Conservation (phyloP, 2,797 vertebrate species). For the Chelon labrosus region DNA sequence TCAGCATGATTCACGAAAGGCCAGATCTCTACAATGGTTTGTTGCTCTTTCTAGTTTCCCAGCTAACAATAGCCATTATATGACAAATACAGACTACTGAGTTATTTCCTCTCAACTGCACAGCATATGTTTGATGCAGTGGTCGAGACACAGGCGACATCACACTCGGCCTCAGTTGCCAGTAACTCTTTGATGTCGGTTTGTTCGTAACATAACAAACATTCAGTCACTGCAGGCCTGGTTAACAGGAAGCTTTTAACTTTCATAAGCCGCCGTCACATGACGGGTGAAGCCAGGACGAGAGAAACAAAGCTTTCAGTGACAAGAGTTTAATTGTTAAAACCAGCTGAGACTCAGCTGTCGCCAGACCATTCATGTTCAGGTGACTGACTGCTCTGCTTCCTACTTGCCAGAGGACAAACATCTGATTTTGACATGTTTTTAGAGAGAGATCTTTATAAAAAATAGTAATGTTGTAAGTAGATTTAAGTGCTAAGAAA, state of each 20-base stretch:
- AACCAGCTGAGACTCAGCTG: constrained; percentile 3
- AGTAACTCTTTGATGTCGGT: no score
- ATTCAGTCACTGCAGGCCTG: background rate
- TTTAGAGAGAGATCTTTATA: background rate
- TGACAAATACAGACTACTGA: no score
- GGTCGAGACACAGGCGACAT: no score
- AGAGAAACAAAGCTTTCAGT: background rate
- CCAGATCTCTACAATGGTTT: no score
- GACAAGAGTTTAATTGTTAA: background rate
- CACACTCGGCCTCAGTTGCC: no score
- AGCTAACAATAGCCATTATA: no score
- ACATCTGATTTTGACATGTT: background rate
- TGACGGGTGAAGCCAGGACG: background rate
- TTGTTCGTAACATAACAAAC: background rate
- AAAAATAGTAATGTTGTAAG: background rate
- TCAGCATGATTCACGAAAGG: no score
- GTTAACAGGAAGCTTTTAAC: background rate
- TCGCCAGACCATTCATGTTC: background rate
- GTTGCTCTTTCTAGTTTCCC: no score
- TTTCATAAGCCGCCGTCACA: background rate
- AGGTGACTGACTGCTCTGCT: background rate
- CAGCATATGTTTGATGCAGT: no score
- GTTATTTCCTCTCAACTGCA: no score
- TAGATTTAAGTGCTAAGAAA: background rate
- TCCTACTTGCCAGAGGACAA: background rate